Evolutionary conservation across 30 jellyfish, hydroid and myxozoan genomes (phyloP).

Genomic region (Cassiopea xamachana): DNA sequence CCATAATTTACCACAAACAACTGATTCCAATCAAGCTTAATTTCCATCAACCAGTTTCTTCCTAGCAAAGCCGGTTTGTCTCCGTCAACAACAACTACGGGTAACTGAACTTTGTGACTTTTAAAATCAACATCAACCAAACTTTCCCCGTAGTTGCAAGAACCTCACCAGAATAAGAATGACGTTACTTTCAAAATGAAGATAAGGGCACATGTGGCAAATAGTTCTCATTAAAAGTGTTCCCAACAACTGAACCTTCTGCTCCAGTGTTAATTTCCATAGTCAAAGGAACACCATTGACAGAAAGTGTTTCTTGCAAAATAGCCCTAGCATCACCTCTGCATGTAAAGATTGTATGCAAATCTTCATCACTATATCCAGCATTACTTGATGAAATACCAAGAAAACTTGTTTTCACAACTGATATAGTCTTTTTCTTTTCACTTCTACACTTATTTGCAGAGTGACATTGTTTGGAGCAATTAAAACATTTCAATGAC

Average conservation of each 20-base stretch:
- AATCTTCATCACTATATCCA: conserved; percentile 11
- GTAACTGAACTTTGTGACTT: conserved; percentile 37
- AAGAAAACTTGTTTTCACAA: conserved; percentile 37
- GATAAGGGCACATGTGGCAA: conserved; percentile 39
- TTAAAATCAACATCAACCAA: conserved; percentile 42
- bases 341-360: not conserved
- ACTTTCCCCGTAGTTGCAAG: conserved; percentile 37
- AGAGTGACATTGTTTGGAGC: conserved; percentile 40
- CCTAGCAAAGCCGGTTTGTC: conserved; percentile 48
- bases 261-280: conserved; percentile 70
- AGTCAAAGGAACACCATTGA: conserved; percentile 30
- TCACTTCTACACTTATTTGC: not conserved
- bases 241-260: conserved; percentile 20
- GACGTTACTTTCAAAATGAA: conserved; percentile 20
- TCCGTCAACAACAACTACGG: conserved; percentile 46
- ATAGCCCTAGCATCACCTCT: not conserved
- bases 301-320: conserved; percentile 24
- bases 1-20: conserved; percentile 30
- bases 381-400: conserved; percentile 27
- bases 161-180: conserved; percentile 47
- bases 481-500: not conserved
- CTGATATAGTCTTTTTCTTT: conserved; percentile 10
- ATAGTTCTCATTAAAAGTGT: conserved; percentile 5
- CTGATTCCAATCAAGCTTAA: conserved; percentile 51
- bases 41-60: conserved; percentile 25